Base-by-base conservation (phyloP, 2,113 vertebrate genomes). In the Poecile atricapillus region DNA sequence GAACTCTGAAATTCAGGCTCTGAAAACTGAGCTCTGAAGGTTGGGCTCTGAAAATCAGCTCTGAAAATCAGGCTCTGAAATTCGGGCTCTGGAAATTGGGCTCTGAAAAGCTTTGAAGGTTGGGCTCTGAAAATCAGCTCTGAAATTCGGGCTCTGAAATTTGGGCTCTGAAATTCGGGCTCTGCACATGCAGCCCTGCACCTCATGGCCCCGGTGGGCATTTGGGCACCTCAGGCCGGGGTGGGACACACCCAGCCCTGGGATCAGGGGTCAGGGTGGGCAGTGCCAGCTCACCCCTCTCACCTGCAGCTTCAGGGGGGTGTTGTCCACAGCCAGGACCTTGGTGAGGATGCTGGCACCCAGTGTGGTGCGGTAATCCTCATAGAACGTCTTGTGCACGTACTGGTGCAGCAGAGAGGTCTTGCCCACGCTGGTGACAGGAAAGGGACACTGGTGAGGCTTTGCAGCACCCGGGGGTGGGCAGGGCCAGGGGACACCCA, bases 371-470 rank as follows among this genome's bases (percentile, higher is more conserved):
- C 97, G 98, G 18, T 98, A 98, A 49, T 98, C 98, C 39, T 98
- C 98, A 0, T 95, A 97, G 56, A 98, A 98, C 0, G 71, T 98
- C 83, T 98, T 98, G 91, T 98, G 98, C 83, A 98, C 97, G 78
- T 98, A 98, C 31, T 96, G 98, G 90, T 98, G 98, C 75, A 98
- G 97, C 44, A 98, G 98, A 16, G 98, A 98, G 52, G 98, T 98
- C 95, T 98, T 98, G 55, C 98, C 98, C 81, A 98, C 98, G 1
- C 98, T 98, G 93, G 62, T 0, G 14, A 50, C 10, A 27, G 58
- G 35, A 68, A 77, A 78, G 70, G 86, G 53, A 5, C 46, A 0
- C 2, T 0, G 49, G 13, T 83, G 89, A 85, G 58, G 62, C 16
- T 71, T 19, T 19, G 43, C 6, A 1, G 5, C 1, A 10, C 25